A percentile compares a stretch with the other conserved stretches of the same genome.
These are phyloP conservation scores for Anas platyrhynchos DNA, from an alignment of 2,113 vertebrate genomes.

Conservation along the genomic window DNA sequence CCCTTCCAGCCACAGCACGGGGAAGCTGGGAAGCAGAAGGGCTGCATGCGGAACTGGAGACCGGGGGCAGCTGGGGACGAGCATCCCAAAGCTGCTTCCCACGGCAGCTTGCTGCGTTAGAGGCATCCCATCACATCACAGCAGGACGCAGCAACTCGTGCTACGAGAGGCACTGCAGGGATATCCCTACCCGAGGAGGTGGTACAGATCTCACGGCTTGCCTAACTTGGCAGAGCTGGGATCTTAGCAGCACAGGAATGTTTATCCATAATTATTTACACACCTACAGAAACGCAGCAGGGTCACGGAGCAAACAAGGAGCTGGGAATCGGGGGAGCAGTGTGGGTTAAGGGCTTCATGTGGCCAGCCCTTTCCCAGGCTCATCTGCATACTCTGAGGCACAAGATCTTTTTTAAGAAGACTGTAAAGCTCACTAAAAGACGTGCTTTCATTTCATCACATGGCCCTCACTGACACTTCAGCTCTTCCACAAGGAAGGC, in stretches of 20 bases:
- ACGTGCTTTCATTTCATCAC: neutral
- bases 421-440: neutral
- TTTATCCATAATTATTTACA: neutral
- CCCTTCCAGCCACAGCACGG: neutral
- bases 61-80: too few species aligned
- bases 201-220: neutral
- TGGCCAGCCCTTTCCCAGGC: neutral
- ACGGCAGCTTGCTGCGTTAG: neutral
- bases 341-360: neutral
- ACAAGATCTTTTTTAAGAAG: neutral
- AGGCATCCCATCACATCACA: neutral
- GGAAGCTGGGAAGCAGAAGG: neutral
- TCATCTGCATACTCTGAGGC: neutral
- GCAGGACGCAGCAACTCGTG: neutral
- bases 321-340: neutral
- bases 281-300: neutral
- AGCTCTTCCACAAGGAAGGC: neutral
- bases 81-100: neutral
- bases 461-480: neutral
- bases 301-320: neutral
- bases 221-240: neutral
- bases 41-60: neutral
- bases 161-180: neutral
- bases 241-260: neutral
- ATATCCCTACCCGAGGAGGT: neutral